Base-by-base conservation (phyloP, 2,888 invertebrate genomes). In the Tiliacea citrago region DNA sequence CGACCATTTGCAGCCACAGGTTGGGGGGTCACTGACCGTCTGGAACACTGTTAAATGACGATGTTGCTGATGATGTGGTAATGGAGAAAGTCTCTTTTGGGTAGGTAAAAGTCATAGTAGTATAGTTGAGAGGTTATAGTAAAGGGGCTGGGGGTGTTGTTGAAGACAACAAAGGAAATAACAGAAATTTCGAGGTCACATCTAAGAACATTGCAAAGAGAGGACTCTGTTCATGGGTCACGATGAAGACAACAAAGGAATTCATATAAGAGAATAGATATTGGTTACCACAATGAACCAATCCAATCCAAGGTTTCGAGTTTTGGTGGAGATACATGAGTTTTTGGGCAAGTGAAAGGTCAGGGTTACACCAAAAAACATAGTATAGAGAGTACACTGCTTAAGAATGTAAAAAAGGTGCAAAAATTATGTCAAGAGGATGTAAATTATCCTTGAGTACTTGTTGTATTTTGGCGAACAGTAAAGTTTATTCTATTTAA, bases 21-120 rank as follows among this genome's bases (percentile, higher is more conserved):
- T 79, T 78, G 60, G 35, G 35, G 51, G 86, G 77, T 88, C 85
- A 84, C 10, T 77, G 79, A 86, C 83, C 83, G 85, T 85, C 86
- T 82, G 75, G 53, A 42, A 63, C 49, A 18, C 51, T 39, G 51
- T 18, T 42, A n/a, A n/a, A 24, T 16, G 16, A 69, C 16, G 55
- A 57, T 62, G 35, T n/a, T 51, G 62, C 18, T 47, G 62, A 58
- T 53, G 57, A 58, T 63, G 71, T 45, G 8, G n/a, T 58, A 2
- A 77, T 21, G 8, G 5, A n/a, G 21, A 58, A 35, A 51, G 5
- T 12, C 1, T 12, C 42, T 47, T 55, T 61, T 55, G 6, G 21
- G 18, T 13, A 45, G 51, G 35, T 16, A 10, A 65, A 75, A 62
- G 68, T 24, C 21, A n/a, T n/a, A n/a, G n/a, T n/a, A n/a, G n/a